Evolutionary conservation across 2,797 vertebrate species (phyloP), one percentile per base, ranked within the genome.

Genomic region (Pristis pectinata): DNA sequence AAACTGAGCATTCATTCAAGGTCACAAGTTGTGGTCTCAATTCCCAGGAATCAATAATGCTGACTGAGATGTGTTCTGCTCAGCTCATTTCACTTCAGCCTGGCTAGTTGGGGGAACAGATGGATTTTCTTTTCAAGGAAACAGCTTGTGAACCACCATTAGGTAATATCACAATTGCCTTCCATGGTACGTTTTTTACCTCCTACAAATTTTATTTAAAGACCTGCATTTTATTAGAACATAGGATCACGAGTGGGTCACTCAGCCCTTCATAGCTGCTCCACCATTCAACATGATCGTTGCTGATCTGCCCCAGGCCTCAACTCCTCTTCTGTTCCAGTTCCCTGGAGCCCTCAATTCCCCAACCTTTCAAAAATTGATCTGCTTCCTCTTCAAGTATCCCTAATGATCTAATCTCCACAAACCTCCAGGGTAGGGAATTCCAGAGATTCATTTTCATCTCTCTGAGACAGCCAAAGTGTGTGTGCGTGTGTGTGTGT

Each of bases 21-120:
- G 56, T 91, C 59, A 91, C n/a, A 64, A 91, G 83, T 34, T 87
- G 83, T 87, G 83, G 27, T 87, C 83, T 87, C 53, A n/a, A 87
- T 87, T 87, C 53, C 83, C 53, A 59, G 11, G 30, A 59, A 59
- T 61, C 83, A 59, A 61, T 87, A n/a, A 30, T 61, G 83, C 83
- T 85, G 49, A 24, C 27, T 53, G 17, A 34, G 83, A 27, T 59
- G 83, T 15, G 83, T 3, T 0, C 83, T 87, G 53, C 83, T 87
- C 13, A 59, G 53, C 53, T n/a, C 27, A 59, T n/a, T 87, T 34
- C 53, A 59, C 30, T 61, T 1, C 53, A 34, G 30, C 11, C 5
- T 61, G 19, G 6, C 10, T 0, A 34, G 30, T 27, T 80, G 13
- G 53, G 83, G 5, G 11, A n/a, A 27, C 30, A 34, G 56, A 59